Evolutionary conservation across 2,113 vertebrate species (phyloP).

Genomic region (Hirundichthys speculiger): DNA sequence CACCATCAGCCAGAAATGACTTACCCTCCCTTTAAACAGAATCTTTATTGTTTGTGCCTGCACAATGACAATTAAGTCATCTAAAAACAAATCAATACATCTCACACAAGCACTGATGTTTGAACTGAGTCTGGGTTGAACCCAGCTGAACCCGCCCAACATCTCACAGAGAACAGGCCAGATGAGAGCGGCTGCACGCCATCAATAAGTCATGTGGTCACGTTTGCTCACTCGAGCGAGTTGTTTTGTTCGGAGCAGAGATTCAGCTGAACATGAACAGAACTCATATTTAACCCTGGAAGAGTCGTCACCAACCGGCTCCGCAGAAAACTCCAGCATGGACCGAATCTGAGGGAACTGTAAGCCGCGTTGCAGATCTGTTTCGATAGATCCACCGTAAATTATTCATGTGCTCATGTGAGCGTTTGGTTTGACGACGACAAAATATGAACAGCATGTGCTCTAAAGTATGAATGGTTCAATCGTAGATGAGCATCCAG

Average conservation of each 20-base stretch:
- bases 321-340: no score
- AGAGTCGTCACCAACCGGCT: background rate
- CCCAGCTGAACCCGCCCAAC: background rate
- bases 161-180: background rate
- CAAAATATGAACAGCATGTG: no score
- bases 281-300: background rate
- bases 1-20: no score
- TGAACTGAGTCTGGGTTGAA: no score
- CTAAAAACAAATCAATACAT: no score
- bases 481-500: no score
- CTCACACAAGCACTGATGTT: no score
- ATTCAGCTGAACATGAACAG: slow-evolving; percentile 5
- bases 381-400: slow-evolving; percentile 50
- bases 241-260: slow-evolving; percentile 44
- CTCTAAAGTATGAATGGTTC: no score
- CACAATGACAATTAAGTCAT: no score
- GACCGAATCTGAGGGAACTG: background rate
- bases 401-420: slow-evolving; percentile 34
- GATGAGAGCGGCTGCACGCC: background rate
- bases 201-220: slow-evolving; percentile 62
- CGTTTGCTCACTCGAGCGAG: slow-evolving; percentile 46
- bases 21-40: no score
- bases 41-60: no score
- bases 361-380: slow-evolving; percentile 5
- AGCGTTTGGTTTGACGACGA: no score